phyloP scores from a whole-genome alignment of 30 jellyfish, hydroid and myxozoan genomes.

The Cassiopea andromeda region DNA sequence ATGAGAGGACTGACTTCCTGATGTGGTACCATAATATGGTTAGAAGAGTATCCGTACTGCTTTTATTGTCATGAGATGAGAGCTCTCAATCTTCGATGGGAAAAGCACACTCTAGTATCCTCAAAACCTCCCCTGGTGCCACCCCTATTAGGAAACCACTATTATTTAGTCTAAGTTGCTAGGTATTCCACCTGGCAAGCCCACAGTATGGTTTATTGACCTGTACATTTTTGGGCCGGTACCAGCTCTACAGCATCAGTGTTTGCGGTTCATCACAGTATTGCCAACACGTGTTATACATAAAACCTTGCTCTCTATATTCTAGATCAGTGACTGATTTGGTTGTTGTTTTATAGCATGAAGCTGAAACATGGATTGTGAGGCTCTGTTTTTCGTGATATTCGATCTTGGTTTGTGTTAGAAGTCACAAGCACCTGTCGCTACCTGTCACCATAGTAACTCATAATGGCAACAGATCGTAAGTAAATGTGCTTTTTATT shows the following conservation, averaged over 20 bases:
- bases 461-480: not conserved
- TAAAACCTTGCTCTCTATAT: not conserved
- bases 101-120: too few relatives aligned
- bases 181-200: not conserved
- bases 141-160: too few relatives aligned
- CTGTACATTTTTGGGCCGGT: constrained; percentile 3
- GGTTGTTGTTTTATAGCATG: not conserved
- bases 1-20: too few relatives aligned
- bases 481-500: not conserved
- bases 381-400: not conserved
- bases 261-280: not conserved
- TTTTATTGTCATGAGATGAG: too few relatives aligned
- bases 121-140: too few relatives aligned
- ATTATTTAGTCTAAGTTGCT: too few relatives aligned
- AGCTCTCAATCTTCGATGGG: too few relatives aligned
- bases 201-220: not conserved
- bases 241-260: not conserved
- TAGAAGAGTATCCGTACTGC: too few relatives aligned
- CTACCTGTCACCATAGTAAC: not conserved
- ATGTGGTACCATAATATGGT: too few relatives aligned
- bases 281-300: not conserved
- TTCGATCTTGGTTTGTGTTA: not conserved
- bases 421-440: not conserved
- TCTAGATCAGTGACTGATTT: not conserved
- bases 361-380: not conserved